Evolutionary conservation across 30 jellyfish, hydroid and myxozoan genomes (phyloP).

Genomic region (Hydractinia symbiolongicarpus): DNA sequence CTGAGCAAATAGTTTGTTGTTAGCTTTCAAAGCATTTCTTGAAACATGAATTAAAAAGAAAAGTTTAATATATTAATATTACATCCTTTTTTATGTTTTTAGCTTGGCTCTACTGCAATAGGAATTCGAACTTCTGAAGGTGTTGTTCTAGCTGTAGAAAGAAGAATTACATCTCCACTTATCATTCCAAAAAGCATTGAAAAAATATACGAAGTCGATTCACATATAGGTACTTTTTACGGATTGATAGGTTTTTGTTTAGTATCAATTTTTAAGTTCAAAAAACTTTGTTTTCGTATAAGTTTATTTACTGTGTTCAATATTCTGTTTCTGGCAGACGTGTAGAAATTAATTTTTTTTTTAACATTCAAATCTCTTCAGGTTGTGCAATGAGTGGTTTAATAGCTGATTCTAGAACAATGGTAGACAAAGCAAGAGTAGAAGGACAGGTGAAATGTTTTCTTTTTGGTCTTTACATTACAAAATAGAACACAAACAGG

Average conservation of each 20-base stretch:
- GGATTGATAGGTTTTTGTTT: not conserved
- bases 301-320: not conserved
- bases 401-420: conserved; percentile 97
- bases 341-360: not conserved
- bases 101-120: conserved; percentile 99
- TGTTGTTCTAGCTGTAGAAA: conserved; percentile 97
- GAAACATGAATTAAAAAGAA: too few species aligned
- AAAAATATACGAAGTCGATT: conserved; percentile 87
- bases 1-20: too few species aligned
- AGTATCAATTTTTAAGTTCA: not conserved
- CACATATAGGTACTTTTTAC: conserved; percentile 69
- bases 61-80: too few species aligned
- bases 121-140: conserved; percentile 98
- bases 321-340: not conserved
- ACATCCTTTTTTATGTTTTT: not conserved
- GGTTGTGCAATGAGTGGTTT: conserved; percentile 99
- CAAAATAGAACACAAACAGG: too few species aligned
- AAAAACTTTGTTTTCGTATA: not conserved
- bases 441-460: conserved; percentile 84
- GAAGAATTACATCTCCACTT: conserved; percentile 92
- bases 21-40: too few species aligned
- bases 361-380: not conserved
- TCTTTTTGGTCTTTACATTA: not conserved
- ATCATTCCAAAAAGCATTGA: conserved; percentile 96
- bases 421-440: conserved; percentile 98